Conservation (phyloP, 1,140 invertebrate species). For the Laodelphax striatellus region DNA sequence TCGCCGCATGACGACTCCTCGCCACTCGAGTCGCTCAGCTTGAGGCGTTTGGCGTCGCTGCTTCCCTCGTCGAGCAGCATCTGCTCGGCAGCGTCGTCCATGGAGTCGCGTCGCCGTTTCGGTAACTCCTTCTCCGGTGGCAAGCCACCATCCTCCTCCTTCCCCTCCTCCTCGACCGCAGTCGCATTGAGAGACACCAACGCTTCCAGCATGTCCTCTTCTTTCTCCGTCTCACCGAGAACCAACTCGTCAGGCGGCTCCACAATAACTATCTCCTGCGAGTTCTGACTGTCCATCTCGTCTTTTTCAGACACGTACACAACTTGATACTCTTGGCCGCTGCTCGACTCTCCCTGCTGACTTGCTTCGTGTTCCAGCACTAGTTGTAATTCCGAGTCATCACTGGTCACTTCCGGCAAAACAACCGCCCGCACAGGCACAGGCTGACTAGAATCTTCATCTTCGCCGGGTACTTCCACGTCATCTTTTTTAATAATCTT, state of each 20-base stretch:
- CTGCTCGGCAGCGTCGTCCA: no score
- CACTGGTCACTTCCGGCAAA: neutral
- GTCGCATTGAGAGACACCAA: no score
- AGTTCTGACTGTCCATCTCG: no score
- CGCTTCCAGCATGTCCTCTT: neutral
- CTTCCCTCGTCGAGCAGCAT: no score
- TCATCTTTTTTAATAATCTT: neutral
- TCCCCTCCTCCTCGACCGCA: no score
- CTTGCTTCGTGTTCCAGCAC: neutral
- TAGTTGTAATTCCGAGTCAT: neutral
- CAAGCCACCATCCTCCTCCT: no score
- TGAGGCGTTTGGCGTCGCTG: no score
- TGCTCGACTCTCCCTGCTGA: neutral
- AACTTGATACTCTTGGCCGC: neutral
- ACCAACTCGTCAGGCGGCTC: constrained; percentile 25
- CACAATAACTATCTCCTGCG: constrained; percentile 16
- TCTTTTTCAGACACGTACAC: neutral
- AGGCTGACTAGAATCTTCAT: neutral
- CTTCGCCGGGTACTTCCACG: neutral
- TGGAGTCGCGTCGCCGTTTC: no score
- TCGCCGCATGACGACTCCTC: no score
- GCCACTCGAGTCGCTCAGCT: no score
- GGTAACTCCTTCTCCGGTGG: no score
- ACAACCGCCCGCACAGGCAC: neutral
- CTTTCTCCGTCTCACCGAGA: neutral